Evolutionary conservation across 2,797 vertebrate species (phyloP), one percentile per base, ranked within the genome.

Genomic region (Pampus argenteus): DNA sequence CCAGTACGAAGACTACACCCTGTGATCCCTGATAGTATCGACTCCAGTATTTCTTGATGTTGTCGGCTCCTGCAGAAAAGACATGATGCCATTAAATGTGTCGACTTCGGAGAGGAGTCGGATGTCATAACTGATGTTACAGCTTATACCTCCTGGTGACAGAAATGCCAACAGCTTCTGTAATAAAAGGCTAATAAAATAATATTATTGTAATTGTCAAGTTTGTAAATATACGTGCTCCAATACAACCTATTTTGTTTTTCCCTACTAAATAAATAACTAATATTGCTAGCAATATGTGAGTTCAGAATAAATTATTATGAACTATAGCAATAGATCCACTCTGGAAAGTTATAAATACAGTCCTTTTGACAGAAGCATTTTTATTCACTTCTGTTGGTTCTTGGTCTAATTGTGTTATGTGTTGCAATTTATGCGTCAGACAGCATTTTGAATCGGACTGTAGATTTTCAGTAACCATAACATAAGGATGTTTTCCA

Each of bases 21-120:
- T 99, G 98, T 56, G 98, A 99, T 76, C 98, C 98, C 92, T 99
- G 98, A 94, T 99, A 99, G 93, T 99, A 99, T 83, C 98, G 97
- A 87, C 97, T 97, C 98, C 98, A 99, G 75, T 99, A 99, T 86
- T 99, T 99, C 92, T 98, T 97, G 92, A 99, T 99, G 89, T 94
- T 96, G 87, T 98, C 96, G 44, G 97, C 96, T 50, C 98, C 98
- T 99, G 93, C 71, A 48, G 81, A 67, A 20, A 20, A 76, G 17
- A 86, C 50, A 25, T 54, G 68, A 31, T 26, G 28, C 8, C 7
- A 34, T 70, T 66, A 31, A 62, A 70, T 60, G n/a, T n/a, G 34
- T 54, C 28, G 57, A 31, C 10, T 31, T 65, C 14, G 13, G 10
- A 7, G 28, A 29, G 9, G 18, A 34, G 23, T 40, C 55, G 29